phyloP scores from a whole-genome alignment of 2,888 invertebrate genomes.

The Hyposoter didymator region DNA sequence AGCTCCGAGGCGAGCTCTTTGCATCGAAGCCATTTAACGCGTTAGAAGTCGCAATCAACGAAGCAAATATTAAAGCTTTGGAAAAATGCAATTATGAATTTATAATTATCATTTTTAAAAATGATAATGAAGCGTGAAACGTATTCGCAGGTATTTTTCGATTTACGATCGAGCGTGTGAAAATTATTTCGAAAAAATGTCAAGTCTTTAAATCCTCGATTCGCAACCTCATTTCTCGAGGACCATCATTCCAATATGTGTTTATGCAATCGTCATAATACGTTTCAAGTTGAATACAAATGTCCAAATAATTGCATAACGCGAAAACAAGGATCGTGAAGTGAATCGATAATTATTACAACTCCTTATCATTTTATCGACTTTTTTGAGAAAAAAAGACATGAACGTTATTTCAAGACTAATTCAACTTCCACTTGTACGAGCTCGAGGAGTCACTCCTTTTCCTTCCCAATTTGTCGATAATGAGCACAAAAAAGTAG shows the following conservation, averaged over 20 bases:
- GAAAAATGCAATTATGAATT: too few species aligned
- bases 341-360: background rate
- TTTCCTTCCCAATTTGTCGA: background rate
- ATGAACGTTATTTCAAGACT: background rate
- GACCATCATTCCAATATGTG: background rate
- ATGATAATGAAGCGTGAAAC: background rate
- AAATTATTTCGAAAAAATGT: background rate
- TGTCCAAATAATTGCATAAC: background rate
- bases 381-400: background rate
- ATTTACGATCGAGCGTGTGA: background rate
- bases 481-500: background rate
- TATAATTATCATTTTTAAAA: too few species aligned
- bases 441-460: background rate
- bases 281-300: background rate
- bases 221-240: background rate
- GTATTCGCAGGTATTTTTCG: background rate
- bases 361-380: background rate
- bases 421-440: background rate
- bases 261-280: background rate
- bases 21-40: background rate
- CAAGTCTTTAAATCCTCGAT: background rate
- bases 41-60: too few species aligned
- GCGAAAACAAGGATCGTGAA: background rate
- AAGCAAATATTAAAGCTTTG: too few species aligned
- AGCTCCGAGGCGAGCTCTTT: slow-evolving; percentile 9